Conservation (phyloP, 2,113 vertebrate genomes). For the Amblyopsis rosae region DNA sequence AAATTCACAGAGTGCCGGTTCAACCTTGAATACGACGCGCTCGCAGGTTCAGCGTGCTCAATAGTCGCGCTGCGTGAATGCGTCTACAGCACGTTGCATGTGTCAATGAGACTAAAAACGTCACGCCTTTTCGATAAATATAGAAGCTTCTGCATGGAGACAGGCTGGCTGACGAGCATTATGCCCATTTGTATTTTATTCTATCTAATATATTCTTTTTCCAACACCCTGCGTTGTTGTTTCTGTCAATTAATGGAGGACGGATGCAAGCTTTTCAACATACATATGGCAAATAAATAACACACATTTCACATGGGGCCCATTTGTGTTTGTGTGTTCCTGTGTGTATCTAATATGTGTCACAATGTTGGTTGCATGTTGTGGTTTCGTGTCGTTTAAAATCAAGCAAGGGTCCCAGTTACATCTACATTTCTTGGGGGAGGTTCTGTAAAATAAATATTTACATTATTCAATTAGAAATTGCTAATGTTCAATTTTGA, state of each 20-base stretch:
- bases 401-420: too few species aligned
- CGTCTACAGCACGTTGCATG: constrained; percentile 48
- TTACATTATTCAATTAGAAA: too few species aligned
- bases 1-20: constrained; percentile 37
- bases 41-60: constrained; percentile 34
- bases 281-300: constrained; percentile 11
- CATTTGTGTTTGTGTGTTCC: constrained; percentile 19
- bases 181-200: constrained; percentile 9
- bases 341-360: constrained; percentile 13
- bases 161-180: constrained; percentile 15
- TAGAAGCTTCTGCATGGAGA: constrained; percentile 65
- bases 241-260: not conserved
- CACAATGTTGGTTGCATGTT: constrained; percentile 2
- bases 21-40: constrained; percentile 47
- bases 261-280: not conserved
- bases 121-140: constrained; percentile 52
- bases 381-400: constrained; percentile 2
- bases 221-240: constrained; percentile 42
- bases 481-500: too few species aligned
- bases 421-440: too few species aligned
- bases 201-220: constrained; percentile 22
- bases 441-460: too few species aligned
- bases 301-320: constrained; percentile 24
- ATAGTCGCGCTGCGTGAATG: constrained; percentile 32
- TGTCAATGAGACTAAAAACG: constrained; percentile 39